Conservation (phyloP, 1,140 invertebrate genomes). For the Aphaenogaster ashmeadi region DNA sequence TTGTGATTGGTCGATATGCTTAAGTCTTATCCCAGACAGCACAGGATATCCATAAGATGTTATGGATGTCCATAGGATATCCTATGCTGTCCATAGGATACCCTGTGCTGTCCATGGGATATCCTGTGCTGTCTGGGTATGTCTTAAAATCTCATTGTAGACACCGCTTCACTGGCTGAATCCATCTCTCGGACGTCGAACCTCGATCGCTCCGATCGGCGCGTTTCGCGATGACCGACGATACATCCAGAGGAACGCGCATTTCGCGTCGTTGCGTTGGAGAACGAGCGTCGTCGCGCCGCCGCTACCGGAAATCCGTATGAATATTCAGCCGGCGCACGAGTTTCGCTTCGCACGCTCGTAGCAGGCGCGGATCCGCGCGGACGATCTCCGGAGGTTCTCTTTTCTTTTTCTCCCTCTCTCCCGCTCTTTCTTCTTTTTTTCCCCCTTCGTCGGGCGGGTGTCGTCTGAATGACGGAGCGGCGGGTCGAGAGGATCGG, state of each 20-base stretch:
- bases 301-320: slow-evolving; percentile 49
- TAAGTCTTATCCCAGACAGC: too few species aligned
- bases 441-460: neutral
- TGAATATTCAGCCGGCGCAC: slow-evolving; percentile 55
- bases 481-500: neutral
- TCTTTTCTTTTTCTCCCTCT: slow-evolving; percentile 6
- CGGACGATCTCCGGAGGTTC: neutral
- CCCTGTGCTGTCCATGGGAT: too few species aligned
- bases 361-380: neutral
- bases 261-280: neutral
- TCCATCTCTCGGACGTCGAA: neutral
- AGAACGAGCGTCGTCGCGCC: slow-evolving; percentile 5
- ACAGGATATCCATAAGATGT: too few species aligned
- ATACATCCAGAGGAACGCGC: slow-evolving; percentile 8
- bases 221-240: neutral
- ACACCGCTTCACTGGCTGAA: too few species aligned
- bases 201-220: neutral
- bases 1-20: too few species aligned
- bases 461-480: neutral
- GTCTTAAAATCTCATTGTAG: too few species aligned
- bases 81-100: too few species aligned
- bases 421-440: neutral
- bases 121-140: neutral
- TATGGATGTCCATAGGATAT: too few species aligned
- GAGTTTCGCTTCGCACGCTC: slow-evolving; percentile 30